phyloP scores from a whole-genome alignment of 1,140 invertebrate species.

The Popillia japonica region DNA sequence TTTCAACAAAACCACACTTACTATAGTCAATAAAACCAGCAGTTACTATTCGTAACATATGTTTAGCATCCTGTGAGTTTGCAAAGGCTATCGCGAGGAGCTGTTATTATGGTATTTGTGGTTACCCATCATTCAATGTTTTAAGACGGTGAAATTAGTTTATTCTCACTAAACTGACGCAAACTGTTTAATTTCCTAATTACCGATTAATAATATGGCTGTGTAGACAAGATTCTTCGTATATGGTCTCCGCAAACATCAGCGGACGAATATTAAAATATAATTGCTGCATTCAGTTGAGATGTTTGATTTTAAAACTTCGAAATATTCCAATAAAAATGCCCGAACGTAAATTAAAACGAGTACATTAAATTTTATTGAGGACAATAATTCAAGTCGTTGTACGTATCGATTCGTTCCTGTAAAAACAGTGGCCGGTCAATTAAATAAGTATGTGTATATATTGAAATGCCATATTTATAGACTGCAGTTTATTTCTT shows the following conservation, averaged over 20 bases:
- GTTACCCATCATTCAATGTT: no score
- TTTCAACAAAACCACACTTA: no score
- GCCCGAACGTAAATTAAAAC: constrained; percentile 36
- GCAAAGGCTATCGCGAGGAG: no score
- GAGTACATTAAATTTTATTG: constrained; percentile 38
- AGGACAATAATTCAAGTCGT: constrained; percentile 33
- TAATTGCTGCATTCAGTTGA: constrained; percentile 22
- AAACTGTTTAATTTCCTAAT: neutral
- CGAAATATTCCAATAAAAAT: constrained; percentile 38
- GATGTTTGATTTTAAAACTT: constrained; percentile 35
- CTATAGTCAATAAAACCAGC: no score
- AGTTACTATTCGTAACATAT: no score
- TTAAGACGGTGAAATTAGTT: no score
- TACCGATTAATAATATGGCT: neutral
- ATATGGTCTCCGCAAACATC: constrained; percentile 4
- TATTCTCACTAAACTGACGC: no score
- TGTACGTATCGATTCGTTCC: constrained; percentile 23
- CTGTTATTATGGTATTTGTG: no score
- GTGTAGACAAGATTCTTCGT: constrained; percentile 16
- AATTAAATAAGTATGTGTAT: constrained; percentile 39
- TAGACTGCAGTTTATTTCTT: constrained; percentile 39
- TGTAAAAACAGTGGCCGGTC: constrained; percentile 37
- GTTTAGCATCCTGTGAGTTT: no score
- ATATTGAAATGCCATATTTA: constrained; percentile 39
- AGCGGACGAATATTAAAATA: constrained; percentile 26